Base-by-base conservation (phyloP, 2,113 vertebrate genomes). In the Cyanistes caeruleus region DNA sequence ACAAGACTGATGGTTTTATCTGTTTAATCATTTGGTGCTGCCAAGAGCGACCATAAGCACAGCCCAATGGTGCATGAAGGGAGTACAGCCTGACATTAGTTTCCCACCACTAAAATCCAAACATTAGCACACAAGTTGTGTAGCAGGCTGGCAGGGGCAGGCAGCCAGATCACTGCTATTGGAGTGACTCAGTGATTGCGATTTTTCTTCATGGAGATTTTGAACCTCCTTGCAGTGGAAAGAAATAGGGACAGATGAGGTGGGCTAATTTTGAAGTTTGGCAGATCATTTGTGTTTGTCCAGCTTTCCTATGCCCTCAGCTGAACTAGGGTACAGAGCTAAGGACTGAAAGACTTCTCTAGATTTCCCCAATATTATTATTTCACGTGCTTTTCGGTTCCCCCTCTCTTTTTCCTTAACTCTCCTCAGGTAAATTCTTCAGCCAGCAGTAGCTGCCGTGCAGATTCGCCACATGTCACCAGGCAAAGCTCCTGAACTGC, bases 1-100 rank as follows among this genome's bases (percentile, higher is more conserved):
- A 91, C 79, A 96, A 97, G 93, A 92, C 97, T 89, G 88, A 95
- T 92, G 94, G 94, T 81, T 97, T 96, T 97, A 97, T 97, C 97
- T 96, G 91, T 96, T 97, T 82, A 91, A 87, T 96, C 83, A 85
- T 89, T 95, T 79, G 74, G 77, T 83, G 78, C 89, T 96, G 95
- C 94, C 94, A 97, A 95, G 51, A 96, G 77, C 81, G 7, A 95
- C 90, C 92, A 92, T 97, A 95, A 97, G 92, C 95, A 95, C 84
- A 97, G 94, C 75, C 76, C 95, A 95, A 84, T 31, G 52, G 94
- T 44, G 94, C 91, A 77, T 83, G 84, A 86, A 96, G 87, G n/a
- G 65, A 95, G 74, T 48, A 51, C 81, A 94, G 96, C 59, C 81
- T 85, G 90, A 90, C 89, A 73, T 80, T 89, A 58, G 8, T 75